Percentiles rank a stretch among this genome's conserved stretches.
Conservation (phyloP, 2,888 invertebrate species). For the Stenodema calcarata region DNA sequence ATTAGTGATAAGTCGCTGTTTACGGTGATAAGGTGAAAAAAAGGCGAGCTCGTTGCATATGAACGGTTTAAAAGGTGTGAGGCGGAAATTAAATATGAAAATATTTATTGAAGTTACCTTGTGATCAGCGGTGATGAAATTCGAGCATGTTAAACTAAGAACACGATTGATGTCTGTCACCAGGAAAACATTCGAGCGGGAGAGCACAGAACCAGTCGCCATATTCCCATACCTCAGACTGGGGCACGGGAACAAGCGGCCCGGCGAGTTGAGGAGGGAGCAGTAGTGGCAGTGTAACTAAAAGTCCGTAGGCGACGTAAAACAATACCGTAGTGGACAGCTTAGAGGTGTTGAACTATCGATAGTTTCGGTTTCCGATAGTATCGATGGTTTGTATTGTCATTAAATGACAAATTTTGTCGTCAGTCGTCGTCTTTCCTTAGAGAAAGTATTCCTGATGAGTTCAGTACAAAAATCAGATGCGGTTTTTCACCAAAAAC, state of each 20-base stretch:
- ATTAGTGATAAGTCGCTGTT: background rate
- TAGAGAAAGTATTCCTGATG: too few relatives aligned
- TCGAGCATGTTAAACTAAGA: constrained; percentile 46
- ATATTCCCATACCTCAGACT: constrained; percentile 50
- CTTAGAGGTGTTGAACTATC: too few relatives aligned
- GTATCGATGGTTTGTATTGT: too few relatives aligned
- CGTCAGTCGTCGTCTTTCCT: too few relatives aligned
- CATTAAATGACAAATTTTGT: too few relatives aligned
- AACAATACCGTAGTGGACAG: too few relatives aligned
- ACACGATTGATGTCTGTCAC: constrained; percentile 50
- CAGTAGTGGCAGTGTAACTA: background rate
- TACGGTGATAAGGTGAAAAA: background rate
- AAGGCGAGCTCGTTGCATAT: background rate
- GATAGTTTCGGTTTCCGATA: too few relatives aligned
- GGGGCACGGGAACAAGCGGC: constrained; percentile 8
- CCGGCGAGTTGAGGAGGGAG: background rate
- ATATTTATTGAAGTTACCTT: constrained; percentile 7
- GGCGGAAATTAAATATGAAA: background rate
- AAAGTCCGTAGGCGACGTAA: background rate
- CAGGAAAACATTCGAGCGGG: constrained; percentile 46
- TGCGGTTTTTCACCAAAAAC: too few relatives aligned
- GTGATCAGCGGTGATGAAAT: constrained; percentile 37
- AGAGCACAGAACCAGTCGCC: constrained; percentile 48
- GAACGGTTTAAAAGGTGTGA: background rate
- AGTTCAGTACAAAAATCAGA: too few relatives aligned